Percentiles rank a stretch among this genome's conserved stretches.
These are phyloP conservation scores for Luehdorfia chinensis DNA, from an alignment of 1,140 invertebrate species.

Conservation along the genomic window DNA sequence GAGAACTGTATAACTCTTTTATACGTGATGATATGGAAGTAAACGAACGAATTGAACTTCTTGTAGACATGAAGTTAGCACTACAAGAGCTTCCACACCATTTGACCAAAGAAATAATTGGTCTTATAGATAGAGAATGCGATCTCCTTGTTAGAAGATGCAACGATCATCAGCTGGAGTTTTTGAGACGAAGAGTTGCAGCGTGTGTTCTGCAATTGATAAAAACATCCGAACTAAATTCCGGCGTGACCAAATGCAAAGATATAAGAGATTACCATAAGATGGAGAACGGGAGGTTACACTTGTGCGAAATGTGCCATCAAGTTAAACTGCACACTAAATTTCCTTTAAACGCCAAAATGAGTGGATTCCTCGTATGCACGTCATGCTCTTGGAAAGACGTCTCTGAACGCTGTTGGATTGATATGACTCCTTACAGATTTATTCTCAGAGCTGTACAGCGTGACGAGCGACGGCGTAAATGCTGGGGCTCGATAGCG, in stretches of 20 bases:
- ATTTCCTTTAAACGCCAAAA: constrained; percentile 69
- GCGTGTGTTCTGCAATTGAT: constrained; percentile 75
- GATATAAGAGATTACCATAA: constrained; percentile 67
- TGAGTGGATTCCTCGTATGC: constrained; percentile 71
- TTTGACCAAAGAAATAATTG: constrained; percentile 76
- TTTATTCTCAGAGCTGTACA: constrained; percentile 80
- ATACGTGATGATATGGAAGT: constrained; percentile 63
- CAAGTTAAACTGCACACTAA: constrained; percentile 74
- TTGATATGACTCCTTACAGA: constrained; percentile 79
- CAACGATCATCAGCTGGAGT: constrained; percentile 68
- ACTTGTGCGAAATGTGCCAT: constrained; percentile 76
- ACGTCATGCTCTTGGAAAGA: constrained; percentile 77
- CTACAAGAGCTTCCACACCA: constrained; percentile 76
- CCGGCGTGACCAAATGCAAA: constrained; percentile 71
- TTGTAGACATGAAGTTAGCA: constrained; percentile 78
- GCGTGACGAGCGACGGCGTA: constrained; percentile 77
- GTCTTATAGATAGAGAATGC: constrained; percentile 80
- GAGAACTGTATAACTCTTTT: constrained; percentile 78
- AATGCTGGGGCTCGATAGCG: constrained; percentile 77
- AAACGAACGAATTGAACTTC: constrained; percentile 78
- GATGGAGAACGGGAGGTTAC: constrained; percentile 72
- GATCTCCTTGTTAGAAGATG: constrained; percentile 77
- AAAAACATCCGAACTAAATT: constrained; percentile 76
- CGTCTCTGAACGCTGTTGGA: constrained; percentile 70
- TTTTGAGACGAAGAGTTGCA: constrained; percentile 79